phyloP scores from a whole-genome alignment of 2,888 invertebrate genomes.

The Polymixis lichenea region DNA sequence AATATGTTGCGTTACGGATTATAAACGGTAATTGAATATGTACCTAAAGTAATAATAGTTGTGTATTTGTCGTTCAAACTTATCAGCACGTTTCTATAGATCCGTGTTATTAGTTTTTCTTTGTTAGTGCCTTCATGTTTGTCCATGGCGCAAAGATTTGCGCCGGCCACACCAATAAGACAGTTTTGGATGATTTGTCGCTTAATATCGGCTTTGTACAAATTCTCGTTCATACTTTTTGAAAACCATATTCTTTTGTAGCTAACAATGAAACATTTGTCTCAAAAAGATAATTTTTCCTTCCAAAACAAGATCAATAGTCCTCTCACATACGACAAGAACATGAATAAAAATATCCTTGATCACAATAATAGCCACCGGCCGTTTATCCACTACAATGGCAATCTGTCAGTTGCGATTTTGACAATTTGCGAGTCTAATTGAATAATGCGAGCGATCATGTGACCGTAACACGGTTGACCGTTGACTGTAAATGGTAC shows the following conservation, averaged over 20 bases:
- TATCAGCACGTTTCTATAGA: slow-evolving; percentile 26
- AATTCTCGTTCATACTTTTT: background rate
- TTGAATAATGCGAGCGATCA: slow-evolving; percentile 74
- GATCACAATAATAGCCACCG: slow-evolving; percentile 48
- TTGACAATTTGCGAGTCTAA: slow-evolving; percentile 75
- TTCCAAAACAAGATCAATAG: slow-evolving; percentile 15
- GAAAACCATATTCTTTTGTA: background rate
- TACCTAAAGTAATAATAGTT: slow-evolving; percentile 8
- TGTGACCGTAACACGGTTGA: slow-evolving; percentile 52
- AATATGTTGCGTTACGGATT: slow-evolving; percentile 54
- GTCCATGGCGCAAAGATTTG: background rate
- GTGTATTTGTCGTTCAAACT: slow-evolving; percentile 19
- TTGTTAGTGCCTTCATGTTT: background rate
- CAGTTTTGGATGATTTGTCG: background rate
- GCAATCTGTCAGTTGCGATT: slow-evolving; percentile 73
- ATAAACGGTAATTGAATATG: slow-evolving; percentile 32
- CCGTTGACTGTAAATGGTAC: slow-evolving; percentile 23
- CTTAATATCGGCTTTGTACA: background rate
- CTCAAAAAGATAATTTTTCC: background rate
- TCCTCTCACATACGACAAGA: slow-evolving; percentile 29
- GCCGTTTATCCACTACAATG: slow-evolving; percentile 74
- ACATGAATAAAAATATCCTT: slow-evolving; percentile 54
- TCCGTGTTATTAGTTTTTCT: background rate
- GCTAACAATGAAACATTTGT: slow-evolving; percentile 7
- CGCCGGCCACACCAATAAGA: background rate